Percentiles rank a stretch among this genome's conserved stretches.
These are phyloP conservation scores for Papilio dardanus DNA, from an alignment of 1,140 invertebrate species.

Conservation along the genomic window DNA sequence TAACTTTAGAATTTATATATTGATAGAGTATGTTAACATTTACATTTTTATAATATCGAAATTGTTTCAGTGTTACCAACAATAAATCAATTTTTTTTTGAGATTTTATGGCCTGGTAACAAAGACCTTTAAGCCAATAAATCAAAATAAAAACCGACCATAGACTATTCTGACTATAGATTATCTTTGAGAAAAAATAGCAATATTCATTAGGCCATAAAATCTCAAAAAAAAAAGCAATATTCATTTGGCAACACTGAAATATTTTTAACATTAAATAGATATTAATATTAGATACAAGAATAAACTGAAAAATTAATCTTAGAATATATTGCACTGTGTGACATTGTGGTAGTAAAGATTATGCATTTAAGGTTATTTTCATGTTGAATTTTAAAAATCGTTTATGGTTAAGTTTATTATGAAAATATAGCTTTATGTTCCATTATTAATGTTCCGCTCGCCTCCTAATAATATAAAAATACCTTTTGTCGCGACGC, in stretches of 20 bases:
- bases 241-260: not conserved
- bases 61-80: slow-evolving; percentile 13
- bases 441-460: slow-evolving; percentile 31
- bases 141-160: not conserved
- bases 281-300: not conserved
- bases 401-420: slow-evolving; percentile 20
- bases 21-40: slow-evolving; percentile 1
- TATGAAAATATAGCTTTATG: not conserved
- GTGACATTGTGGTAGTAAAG: slow-evolving; percentile 46
- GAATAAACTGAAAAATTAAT: not conserved
- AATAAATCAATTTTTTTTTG: no score
- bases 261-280: not conserved
- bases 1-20: slow-evolving; percentile 23
- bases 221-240: no score
- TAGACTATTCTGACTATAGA: not conserved
- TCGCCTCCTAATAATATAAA: slow-evolving; percentile 28
- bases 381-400: slow-evolving; percentile 32
- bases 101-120: no score
- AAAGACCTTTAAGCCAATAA: not conserved
- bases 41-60: slow-evolving; percentile 31
- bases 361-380: slow-evolving; percentile 57
- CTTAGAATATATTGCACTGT: slow-evolving; percentile 48
- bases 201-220: no score
- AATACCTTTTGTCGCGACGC: slow-evolving; percentile 35
- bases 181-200: not conserved